Evolutionary conservation across 2,113 vertebrate genomes (phyloP).

Genomic region (Spilogale gracilis): DNA sequence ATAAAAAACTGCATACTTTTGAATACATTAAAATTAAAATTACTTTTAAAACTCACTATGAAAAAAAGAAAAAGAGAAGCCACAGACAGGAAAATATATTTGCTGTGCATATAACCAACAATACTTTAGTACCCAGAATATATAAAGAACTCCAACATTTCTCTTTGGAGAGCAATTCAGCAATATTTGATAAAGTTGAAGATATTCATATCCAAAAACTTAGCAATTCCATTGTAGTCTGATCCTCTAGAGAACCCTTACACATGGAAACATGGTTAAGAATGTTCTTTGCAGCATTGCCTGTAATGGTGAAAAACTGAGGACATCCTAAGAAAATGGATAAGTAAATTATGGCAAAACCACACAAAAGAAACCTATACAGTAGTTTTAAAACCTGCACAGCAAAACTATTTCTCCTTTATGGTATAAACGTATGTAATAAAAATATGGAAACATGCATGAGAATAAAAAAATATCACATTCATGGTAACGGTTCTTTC

Average conservation of each 20-base stretch:
- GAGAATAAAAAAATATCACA: conserved; percentile 1
- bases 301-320: not conserved
- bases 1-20: not conserved
- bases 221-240: conserved; percentile 16
- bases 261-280: not conserved
- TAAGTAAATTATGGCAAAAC: conserved; percentile 30
- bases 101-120: not conserved
- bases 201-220: conserved; percentile 33
- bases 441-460: conserved; percentile 16
- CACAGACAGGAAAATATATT: conserved; percentile 33
- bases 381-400: not conserved
- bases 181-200: conserved; percentile 53
- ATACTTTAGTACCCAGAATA: conserved; percentile 11
- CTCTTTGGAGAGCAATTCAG: conserved; percentile 54
- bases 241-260: conserved; percentile 26
- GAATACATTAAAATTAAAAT: conserved; percentile 51
- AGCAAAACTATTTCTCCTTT: not conserved
- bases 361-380: conserved; percentile 17
- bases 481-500: conserved; percentile 29
- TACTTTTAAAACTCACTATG: conserved; percentile 15
- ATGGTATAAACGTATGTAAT: conserved; percentile 14
- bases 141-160: not conserved
- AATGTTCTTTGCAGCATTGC: not conserved
- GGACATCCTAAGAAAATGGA: not conserved
- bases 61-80: not conserved